Percentiles rank a stretch among this genome's conserved stretches.
Conservation (phyloP, 2,113 vertebrate genomes). For the Nicator chloris region DNA sequence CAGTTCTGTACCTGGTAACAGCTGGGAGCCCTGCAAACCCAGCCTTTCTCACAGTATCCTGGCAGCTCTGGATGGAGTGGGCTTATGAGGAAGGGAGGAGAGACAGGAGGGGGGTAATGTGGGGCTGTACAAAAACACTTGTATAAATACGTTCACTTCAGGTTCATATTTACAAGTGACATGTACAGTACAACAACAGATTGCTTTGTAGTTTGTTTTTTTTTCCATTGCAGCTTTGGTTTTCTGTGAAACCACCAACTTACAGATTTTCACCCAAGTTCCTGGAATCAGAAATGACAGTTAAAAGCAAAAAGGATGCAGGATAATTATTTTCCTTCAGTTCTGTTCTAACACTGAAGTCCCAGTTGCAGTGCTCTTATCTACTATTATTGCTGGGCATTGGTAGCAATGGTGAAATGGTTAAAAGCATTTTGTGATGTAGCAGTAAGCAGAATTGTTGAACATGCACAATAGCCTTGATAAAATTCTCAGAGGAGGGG, state of each 20-base stretch:
- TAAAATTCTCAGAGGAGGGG: conserved; percentile 2
- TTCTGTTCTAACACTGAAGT: background rate
- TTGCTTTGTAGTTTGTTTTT: background rate
- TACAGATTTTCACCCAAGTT: background rate
- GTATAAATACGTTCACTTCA: background rate
- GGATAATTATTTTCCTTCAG: background rate
- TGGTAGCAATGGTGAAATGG: background rate
- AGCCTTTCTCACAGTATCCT: background rate
- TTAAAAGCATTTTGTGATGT: background rate
- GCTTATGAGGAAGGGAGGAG: background rate
- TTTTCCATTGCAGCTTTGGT: background rate
- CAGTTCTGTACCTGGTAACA: background rate
- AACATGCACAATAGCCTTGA: background rate
- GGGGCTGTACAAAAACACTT: background rate
- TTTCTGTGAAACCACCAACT: background rate
- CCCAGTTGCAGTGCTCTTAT: background rate
- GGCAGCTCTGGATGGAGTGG: background rate
- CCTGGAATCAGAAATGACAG: background rate
- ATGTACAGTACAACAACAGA: background rate
- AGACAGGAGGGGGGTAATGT: background rate
- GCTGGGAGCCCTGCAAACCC: background rate
- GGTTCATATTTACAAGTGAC: background rate
- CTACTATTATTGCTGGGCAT: background rate
- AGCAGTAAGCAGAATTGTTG: background rate
- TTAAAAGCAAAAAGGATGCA: background rate